These are phyloP conservation scores for Caenorhabditis sp. DNA, from an alignment of 2,888 invertebrate species.

Conservation along the genomic window DNA sequence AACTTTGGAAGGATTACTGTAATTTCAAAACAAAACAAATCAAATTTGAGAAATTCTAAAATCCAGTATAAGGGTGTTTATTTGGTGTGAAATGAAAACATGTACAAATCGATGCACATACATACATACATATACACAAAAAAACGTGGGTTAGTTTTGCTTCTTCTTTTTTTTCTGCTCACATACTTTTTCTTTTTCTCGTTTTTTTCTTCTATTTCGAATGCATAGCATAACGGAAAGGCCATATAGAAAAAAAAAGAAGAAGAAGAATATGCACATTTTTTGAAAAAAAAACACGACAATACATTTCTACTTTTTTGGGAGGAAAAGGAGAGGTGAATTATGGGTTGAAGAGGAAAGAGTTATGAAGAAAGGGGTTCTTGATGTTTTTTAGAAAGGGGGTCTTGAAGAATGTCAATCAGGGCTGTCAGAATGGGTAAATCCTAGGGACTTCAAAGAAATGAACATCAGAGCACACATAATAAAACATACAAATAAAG, in stretches of 20 bases:
- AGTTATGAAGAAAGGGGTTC: slow-evolving; percentile 6
- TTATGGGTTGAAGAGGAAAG: neutral
- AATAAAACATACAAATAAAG: no score
- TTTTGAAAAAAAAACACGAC: neutral
- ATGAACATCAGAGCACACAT: no score
- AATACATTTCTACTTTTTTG: neutral
- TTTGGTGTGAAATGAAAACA: slow-evolving; percentile 1
- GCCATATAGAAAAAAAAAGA: neutral
- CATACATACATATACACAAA: slow-evolving; percentile 7
- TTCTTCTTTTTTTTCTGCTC: slow-evolving; percentile 20
- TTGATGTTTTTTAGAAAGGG: slow-evolving; percentile 13
- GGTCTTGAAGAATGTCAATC: neutral
- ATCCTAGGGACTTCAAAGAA: no score
- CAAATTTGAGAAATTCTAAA: neutral
- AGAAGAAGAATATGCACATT: neutral
- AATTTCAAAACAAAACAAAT: neutral
- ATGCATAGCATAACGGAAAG: neutral
- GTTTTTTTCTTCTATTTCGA: neutral
- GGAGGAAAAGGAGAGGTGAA: slow-evolving; percentile 5
- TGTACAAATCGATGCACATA: slow-evolving; percentile 9
- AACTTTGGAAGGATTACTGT: no score
- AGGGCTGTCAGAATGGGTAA: no score
- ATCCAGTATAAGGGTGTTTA: neutral
- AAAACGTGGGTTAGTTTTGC: slow-evolving; percentile 37
- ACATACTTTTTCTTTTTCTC: slow-evolving; percentile 17